Conservation (phyloP, 2,113 vertebrate species). For the Pampusana beccarii region DNA sequence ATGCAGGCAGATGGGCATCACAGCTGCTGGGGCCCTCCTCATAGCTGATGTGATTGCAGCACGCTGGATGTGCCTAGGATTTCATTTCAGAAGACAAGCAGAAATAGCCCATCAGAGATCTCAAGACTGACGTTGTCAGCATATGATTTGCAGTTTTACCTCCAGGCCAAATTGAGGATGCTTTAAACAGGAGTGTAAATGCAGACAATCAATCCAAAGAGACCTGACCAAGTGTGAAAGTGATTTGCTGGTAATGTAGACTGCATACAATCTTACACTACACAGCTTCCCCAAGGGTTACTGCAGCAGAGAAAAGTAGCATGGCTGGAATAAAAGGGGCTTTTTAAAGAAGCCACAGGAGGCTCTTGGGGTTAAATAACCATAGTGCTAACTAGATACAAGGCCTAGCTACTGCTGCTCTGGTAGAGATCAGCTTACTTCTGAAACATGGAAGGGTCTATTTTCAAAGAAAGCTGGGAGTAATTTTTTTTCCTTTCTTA, state of each 20-base stretch:
- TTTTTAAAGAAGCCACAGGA: background rate
- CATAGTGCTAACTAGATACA: background rate
- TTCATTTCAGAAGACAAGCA: background rate
- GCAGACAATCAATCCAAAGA: background rate
- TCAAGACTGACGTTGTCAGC: background rate
- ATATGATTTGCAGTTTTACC: background rate
- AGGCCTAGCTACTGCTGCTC: background rate
- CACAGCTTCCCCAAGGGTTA: background rate
- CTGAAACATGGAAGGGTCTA: background rate
- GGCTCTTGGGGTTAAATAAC: background rate
- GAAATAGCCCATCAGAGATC: background rate
- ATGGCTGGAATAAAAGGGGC: background rate
- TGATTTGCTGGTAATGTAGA: background rate
- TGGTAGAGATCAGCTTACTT: background rate
- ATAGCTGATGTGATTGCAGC: background rate
- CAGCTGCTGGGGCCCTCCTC: background rate
- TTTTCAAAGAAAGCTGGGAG: background rate
- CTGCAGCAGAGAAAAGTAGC: background rate
- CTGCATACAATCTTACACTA: background rate
- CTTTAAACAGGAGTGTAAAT: background rate
- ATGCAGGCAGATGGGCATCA: too few relatives aligned
- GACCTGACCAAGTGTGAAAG: conserved; percentile 9
- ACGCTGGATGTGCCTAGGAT: accelerated
- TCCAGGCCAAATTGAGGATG: background rate
- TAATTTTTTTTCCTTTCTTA: background rate